Evolutionary conservation across 2,888 invertebrate genomes (phyloP), one percentile per base, ranked within the genome.

Genomic region (Campaea margaritaria): DNA sequence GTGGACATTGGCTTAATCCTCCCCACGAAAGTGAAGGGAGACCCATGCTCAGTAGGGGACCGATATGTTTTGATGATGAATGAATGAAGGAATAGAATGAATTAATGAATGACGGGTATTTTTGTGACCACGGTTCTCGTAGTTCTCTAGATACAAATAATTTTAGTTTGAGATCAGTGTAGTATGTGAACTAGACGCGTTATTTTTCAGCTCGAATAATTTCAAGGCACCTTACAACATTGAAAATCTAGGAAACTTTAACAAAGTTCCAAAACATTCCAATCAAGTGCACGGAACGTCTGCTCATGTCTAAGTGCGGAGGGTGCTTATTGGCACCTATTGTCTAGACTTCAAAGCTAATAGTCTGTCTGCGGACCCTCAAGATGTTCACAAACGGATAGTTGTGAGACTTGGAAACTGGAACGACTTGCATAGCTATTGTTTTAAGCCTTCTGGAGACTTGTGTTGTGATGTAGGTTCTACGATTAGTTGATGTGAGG

Each of bases 311-410:
- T 31, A 31, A 44, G 38, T 11, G 16, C 14, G 31, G 16, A 56
- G 72, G 49, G 65, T 58, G 51, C 70, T 75, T 75, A 68, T 69
- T 68, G 69, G 57, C 67, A 66, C 69, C 73, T 71, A 69, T 77
- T 78, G 82, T 81, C 81, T 80, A 78, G 80, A 79, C 76, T 73
- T 73, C 67, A 69, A 67, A 62, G 63, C 69, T 76, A 73, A 72
- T 69, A 67, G 79, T 74, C 73, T 56, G 47, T 51, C 47, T 56
- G 46, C n/a, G 31, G 41, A 54, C 47, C 41, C 50, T 51, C 38
- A 13, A 46, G 21, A 56, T 44, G 45, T 34, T 51, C 46, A 45
- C 44, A 57, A 50, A 45, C 39, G 38, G 39, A 27, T 42, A 46
- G 41, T 43, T 42, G 11, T 36, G 42, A 36, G 14, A 41, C 53